A percentile compares a stretch with the other conserved stretches of the same genome.
These are phyloP conservation scores for Pollenia labialis DNA, from an alignment of 2,888 invertebrate species.

Conservation along the genomic window DNA sequence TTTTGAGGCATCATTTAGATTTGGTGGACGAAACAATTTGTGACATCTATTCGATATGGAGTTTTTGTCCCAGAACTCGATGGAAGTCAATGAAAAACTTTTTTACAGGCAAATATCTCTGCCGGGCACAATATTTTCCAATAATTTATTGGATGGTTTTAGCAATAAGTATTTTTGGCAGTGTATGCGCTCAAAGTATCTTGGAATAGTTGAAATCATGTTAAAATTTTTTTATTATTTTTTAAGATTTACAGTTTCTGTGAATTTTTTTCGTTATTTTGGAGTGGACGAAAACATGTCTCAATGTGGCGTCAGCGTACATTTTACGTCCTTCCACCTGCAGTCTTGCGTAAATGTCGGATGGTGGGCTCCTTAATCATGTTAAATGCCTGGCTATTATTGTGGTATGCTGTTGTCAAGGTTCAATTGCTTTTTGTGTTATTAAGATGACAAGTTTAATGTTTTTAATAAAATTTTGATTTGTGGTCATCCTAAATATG, in stretches of 20 bases:
- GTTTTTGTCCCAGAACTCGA: constrained; percentile 71
- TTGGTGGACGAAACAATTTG: constrained; percentile 71
- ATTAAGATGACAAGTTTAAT: constrained; percentile 6
- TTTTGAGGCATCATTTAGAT: constrained; percentile 72
- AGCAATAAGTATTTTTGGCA: constrained; percentile 74
- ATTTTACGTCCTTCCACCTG: constrained; percentile 75
- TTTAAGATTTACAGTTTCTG: constrained; percentile 73
- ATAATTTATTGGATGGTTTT: constrained; percentile 78
- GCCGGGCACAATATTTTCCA: constrained; percentile 77
- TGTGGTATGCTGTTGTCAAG: constrained; percentile 76
- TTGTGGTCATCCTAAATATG: constrained; percentile 6
- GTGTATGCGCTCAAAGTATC: constrained; percentile 74
- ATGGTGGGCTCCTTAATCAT: constrained; percentile 77
- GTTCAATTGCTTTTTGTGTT: constrained; percentile 42
- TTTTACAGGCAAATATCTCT: constrained; percentile 68
- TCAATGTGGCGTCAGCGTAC: constrained; percentile 76
- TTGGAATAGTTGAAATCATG: too few species aligned
- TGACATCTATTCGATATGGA: constrained; percentile 77
- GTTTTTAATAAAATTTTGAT: constrained; percentile 2
- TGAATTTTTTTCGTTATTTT: constrained; percentile 70
- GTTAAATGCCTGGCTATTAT: constrained; percentile 76
- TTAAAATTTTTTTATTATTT: background rate
- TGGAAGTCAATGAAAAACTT: constrained; percentile 72
- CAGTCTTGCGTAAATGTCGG: constrained; percentile 77
- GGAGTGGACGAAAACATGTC: constrained; percentile 63